Evolutionary conservation across 2,113 vertebrate genomes (phyloP), one percentile per base, ranked within the genome.

Genomic region (Bubo bubo): DNA sequence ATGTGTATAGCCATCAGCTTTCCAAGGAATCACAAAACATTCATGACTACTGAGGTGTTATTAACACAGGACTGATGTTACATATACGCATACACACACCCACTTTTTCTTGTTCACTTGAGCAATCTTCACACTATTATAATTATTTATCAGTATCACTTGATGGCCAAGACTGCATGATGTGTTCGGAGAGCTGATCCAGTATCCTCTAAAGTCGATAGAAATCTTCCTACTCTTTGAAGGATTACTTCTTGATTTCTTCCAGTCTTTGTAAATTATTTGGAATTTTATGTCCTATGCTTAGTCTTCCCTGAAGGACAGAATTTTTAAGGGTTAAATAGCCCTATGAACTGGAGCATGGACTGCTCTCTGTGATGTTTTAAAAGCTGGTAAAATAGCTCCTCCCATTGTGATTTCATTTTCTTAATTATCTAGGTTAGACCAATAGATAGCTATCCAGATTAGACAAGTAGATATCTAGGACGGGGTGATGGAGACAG

Each of bases 31-130:
- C 45, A 47, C 28, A 52, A 35, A 86, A 17, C 39, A 32, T 52
- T 86, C 63, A 50, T 60, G 20, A 56, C 56, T 56, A 37, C 39
- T 18, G 23, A 87, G 55, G 35, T 50, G 22, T 7, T 56, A 20
- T 39, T 56, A 81, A 77, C 39, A 15, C 6, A 60, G 28, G 53
- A 77, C 13, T 72, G 18, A 49, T 67, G 32, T 73, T 67, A 15
- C 0, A 0, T 28, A 8, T 16, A 32, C 0, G 1, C 22, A 27
- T 70, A 53, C 32, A 27, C 3, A 20, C 3, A 22, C 30, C 12
- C 12, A 27, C 8, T 43, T 76, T 64, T 24, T 21, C 43, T 68
- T 62, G 19, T 34, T 75, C 62, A 49, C 28, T 66, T 86, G 39
- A 27, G 27, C 27, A 68, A 66, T 52, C 53, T 70, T 79, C 30